Evolutionary conservation across 2,113 vertebrate species (phyloP).

Genomic region (Psettodes erumei): DNA sequence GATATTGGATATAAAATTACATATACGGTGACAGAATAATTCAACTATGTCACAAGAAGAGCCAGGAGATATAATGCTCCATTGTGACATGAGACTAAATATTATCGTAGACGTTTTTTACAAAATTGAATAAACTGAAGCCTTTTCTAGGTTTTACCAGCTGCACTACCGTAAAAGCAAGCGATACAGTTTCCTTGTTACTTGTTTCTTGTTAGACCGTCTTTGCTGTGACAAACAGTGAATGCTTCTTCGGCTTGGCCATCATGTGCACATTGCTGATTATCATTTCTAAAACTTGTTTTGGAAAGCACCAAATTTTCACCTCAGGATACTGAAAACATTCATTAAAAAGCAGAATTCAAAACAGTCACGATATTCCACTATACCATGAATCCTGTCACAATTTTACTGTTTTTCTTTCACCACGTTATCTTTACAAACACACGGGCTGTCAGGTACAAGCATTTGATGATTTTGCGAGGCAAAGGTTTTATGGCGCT

Average conservation of each 20-base stretch:
- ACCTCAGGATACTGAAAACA: background rate
- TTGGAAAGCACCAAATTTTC: background rate
- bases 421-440: background rate
- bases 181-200: no score
- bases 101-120: background rate
- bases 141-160: background rate
- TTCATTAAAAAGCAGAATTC: background rate
- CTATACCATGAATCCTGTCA: background rate
- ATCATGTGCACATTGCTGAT: background rate
- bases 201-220: background rate
- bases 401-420: no score
- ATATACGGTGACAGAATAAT: background rate
- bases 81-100: background rate
- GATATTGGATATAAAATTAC: background rate
- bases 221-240: background rate
- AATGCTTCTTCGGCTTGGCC: background rate
- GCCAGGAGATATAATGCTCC: background rate
- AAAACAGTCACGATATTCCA: background rate
- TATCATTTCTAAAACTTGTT: background rate
- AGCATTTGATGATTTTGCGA: background rate
- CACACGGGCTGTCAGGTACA: background rate
- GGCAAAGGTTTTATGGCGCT: constrained; percentile 19
- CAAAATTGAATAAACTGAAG: background rate
- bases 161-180: background rate
- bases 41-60: background rate